Percentiles rank a stretch among this genome's conserved stretches.
Evolutionary conservation across 2,797 vertebrate species (phyloP).

Genomic region (Lepidocolaptes lacrymiger): DNA sequence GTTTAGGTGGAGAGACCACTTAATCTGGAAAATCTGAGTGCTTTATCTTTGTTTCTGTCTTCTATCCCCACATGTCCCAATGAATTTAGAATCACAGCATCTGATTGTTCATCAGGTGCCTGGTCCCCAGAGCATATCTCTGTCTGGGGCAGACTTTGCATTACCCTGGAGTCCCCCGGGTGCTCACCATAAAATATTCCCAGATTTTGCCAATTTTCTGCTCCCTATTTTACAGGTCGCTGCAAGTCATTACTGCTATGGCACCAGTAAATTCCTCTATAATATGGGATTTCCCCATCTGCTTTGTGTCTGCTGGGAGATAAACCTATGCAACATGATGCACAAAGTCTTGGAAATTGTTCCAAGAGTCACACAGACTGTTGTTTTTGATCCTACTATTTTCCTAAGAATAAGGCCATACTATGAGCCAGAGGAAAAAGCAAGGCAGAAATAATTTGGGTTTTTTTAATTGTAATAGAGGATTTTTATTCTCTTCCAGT

Average conservation of each 20-base stretch:
- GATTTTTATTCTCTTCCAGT: not conserved
- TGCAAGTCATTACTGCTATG: not conserved
- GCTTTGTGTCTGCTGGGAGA: not conserved
- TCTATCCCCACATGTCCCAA: not conserved
- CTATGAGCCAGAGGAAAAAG: not conserved
- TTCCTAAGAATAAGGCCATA: not conserved
- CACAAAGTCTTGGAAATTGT: not conserved
- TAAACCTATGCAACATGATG: not conserved
- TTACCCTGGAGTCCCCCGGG: not conserved
- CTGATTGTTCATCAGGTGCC: not conserved
- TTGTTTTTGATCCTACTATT: not conserved
- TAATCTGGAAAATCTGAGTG: not conserved
- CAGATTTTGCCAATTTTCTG: not conserved
- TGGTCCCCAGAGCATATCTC: not conserved
- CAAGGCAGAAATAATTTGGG: not conserved
- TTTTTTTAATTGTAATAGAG: not conserved
- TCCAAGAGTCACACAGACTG: not conserved
- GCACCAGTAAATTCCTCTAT: not conserved
- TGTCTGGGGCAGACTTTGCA: not conserved
- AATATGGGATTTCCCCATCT: not conserved
- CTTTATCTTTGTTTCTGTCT: not conserved
- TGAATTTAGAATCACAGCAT: not conserved
- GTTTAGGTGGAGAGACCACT: not conserved
- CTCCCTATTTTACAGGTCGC: not conserved
- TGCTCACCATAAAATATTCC: not conserved